A percentile compares a stretch with the other conserved stretches of the same genome.
Evolutionary conservation across 2,888 invertebrate species (phyloP).

Genomic region (Metacarcinus magister): DNA sequence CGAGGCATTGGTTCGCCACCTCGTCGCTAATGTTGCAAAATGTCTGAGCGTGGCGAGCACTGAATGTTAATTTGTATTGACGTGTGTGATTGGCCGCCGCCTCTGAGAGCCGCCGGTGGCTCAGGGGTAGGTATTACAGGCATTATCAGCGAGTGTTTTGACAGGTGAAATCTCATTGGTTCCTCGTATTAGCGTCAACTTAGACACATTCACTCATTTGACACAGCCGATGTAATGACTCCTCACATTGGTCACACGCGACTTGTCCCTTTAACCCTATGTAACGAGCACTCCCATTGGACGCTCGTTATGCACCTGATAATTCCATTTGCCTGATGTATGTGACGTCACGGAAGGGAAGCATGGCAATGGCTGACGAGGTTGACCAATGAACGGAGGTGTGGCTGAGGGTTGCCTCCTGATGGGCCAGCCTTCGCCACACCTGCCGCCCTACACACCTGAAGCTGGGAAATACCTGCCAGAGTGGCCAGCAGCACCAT

Average conservation of each 20-base stretch:
- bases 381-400: constrained; percentile 28
- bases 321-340: constrained; percentile 63
- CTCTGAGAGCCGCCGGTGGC: not conserved
- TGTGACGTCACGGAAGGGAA: constrained; percentile 70
- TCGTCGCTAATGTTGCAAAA: constrained; percentile 18
- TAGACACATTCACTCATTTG: constrained; percentile 37
- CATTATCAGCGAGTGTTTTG: constrained; percentile 40
- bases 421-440: constrained; percentile 54
- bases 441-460: constrained; percentile 61
- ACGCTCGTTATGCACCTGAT: constrained; percentile 70
- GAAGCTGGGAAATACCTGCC: constrained; percentile 72
- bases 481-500: constrained; percentile 53
- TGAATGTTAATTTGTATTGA: constrained; percentile 10
- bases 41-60: not conserved
- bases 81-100: not conserved
- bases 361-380: constrained; percentile 4
- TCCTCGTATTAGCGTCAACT: constrained; percentile 45
- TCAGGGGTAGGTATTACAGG: not conserved
- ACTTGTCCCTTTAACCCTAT: constrained; percentile 35
- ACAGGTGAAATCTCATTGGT: constrained; percentile 36
- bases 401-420: constrained; percentile 29
- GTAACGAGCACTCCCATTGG: constrained; percentile 71
- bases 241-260: constrained; percentile 60
- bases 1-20: not conserved
- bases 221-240: constrained; percentile 51